Evolutionary conservation across 2,797 vertebrate genomes (phyloP).

Genomic region (Esox lucius): DNA sequence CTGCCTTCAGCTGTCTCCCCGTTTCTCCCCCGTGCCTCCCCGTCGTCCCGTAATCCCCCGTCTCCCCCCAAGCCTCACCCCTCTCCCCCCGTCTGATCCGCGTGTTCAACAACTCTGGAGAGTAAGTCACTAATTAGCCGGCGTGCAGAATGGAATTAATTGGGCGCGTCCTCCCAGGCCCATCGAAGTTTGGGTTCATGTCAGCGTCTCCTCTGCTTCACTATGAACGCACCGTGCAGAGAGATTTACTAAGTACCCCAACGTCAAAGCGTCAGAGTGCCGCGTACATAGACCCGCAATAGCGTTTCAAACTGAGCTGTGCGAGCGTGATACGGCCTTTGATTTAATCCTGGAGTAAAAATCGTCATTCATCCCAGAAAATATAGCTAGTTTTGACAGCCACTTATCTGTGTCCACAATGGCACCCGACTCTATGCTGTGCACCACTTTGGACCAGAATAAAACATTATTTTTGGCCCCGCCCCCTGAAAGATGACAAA

Average conservation of each 20-base stretch:
- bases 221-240: conserved; percentile 41
- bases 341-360: too few relatives aligned
- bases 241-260: not conserved
- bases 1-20: too few relatives aligned
- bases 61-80: conserved; percentile 14
- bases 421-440: too few relatives aligned
- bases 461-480: not conserved
- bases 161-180: conserved; percentile 79
- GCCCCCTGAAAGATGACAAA: not conserved
- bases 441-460: too few relatives aligned
- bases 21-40: conserved; percentile 21
- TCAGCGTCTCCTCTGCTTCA: conserved; percentile 73
- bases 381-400: too few relatives aligned
- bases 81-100: conserved; percentile 71
- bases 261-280: too few relatives aligned
- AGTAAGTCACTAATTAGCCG: conserved; percentile 87
- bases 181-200: conserved; percentile 78
- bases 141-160: conserved; percentile 86
- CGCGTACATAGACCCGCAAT: too few relatives aligned
- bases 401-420: too few relatives aligned
- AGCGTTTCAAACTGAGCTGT: too few relatives aligned
- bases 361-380: too few relatives aligned
- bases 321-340: too few relatives aligned
- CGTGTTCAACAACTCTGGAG: conserved; percentile 75
- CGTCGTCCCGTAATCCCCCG: not conserved